Conservation (phyloP, 2,113 vertebrate species). For the Ciconia boyciana region DNA sequence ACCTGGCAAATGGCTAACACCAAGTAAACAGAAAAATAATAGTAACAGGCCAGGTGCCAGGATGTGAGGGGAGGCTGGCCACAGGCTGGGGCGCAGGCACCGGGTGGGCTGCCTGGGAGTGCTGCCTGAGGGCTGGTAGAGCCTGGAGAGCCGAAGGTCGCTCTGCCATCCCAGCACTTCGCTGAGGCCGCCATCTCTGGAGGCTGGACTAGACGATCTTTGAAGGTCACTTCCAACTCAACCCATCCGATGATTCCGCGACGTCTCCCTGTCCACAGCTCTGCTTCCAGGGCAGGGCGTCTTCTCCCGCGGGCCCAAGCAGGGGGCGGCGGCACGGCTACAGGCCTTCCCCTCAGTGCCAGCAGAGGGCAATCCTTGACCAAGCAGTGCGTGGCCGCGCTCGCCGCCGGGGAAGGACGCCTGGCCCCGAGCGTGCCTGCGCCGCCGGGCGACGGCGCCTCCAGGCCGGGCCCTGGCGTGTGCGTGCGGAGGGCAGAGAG, state of each 20-base stretch:
- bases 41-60: not conserved
- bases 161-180: not conserved
- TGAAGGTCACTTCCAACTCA: not conserved
- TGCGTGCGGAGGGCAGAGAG: too few relatives aligned
- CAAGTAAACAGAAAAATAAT: not conserved
- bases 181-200: not conserved
- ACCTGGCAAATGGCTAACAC: not conserved
- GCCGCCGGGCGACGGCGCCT: not conserved
- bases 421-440: not conserved
- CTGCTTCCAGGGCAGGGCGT: not conserved
- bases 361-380: not conserved
- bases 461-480: not conserved
- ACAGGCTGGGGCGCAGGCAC: not conserved
- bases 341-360: not conserved
- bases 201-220: accelerated
- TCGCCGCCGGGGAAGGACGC: too few relatives aligned
- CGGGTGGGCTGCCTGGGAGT: not conserved
- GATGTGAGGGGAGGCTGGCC: not conserved
- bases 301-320: not conserved
- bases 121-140: not conserved
- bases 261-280: not conserved
- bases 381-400: not conserved
- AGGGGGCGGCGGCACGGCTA: not conserved
- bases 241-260: accelerated
- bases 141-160: too few relatives aligned